A percentile compares a stretch with the other conserved stretches of the same genome.
Conservation (phyloP, 2,113 vertebrate species). For the Benitochromis conjunctus region DNA sequence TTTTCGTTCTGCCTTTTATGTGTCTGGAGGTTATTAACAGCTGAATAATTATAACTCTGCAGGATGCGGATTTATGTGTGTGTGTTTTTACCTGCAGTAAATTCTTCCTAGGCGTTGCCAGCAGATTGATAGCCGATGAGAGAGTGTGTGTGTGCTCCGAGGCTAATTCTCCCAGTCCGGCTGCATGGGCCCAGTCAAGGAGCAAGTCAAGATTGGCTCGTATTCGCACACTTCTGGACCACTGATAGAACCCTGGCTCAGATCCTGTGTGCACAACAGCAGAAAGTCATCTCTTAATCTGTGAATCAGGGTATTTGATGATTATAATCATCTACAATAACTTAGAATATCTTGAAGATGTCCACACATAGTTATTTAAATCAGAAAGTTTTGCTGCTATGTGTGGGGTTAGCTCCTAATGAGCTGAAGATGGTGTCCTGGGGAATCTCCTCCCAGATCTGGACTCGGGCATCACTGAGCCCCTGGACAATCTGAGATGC, state of each 20-base stretch:
- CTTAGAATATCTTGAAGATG: background rate
- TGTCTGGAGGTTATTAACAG: background rate
- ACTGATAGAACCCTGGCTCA: slow-evolving; percentile 74
- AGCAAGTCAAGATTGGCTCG: slow-evolving; percentile 74
- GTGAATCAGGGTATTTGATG: background rate
- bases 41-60: background rate
- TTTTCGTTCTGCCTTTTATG: background rate
- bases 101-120: slow-evolving; percentile 72
- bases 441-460: background rate
- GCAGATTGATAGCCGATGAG: slow-evolving; percentile 72
- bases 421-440: background rate
- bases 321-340: too few species aligned
- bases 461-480: background rate
- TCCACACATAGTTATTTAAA: background rate
- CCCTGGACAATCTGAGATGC: background rate
- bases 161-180: slow-evolving; percentile 68
- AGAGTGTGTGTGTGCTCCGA: slow-evolving; percentile 68
- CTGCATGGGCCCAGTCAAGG: slow-evolving; percentile 74
- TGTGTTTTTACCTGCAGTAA: slow-evolving; percentile 68
- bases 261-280: slow-evolving; percentile 59
- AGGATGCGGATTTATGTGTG: background rate
- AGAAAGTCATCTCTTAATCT: background rate
- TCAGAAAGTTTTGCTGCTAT: too few species aligned
- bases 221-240: slow-evolving; percentile 74
- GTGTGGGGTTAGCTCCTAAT: background rate